These are phyloP conservation scores for Alloscopus bannaensis DNA, from an alignment of 2,888 invertebrate species.

Conservation along the genomic window DNA sequence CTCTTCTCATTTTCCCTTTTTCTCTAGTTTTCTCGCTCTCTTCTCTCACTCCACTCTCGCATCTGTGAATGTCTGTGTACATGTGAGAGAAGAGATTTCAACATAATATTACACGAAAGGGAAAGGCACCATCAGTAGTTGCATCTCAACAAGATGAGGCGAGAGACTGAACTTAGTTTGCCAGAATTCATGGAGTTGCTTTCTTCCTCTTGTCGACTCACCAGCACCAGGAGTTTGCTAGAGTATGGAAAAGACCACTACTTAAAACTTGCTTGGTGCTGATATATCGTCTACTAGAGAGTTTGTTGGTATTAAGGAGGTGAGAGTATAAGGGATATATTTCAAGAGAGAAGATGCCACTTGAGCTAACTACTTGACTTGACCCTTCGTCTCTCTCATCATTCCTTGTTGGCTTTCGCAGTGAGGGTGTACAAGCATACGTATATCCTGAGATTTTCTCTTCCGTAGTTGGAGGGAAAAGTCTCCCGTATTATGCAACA, in stretches of 20 bases:
- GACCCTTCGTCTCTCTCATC: conserved; percentile 59
- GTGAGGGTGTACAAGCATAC: background rate
- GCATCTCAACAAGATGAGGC: conserved; percentile 52
- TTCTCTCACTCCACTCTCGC: too few relatives aligned
- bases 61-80: background rate
- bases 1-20: conserved; percentile 30
- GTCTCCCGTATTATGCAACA: background rate
- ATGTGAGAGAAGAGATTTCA: conserved; percentile 20
- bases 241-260: conserved; percentile 19
- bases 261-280: conserved; percentile 48
- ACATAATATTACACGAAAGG: conserved; percentile 33
- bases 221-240: background rate
- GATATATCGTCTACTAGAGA: conserved; percentile 27
- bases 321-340: conserved; percentile 28
- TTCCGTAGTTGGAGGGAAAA: conserved; percentile 11
- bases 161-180: conserved; percentile 53
- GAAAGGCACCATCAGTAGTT: conserved; percentile 42
- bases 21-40: conserved; percentile 35
- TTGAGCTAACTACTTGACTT: conserved; percentile 63
- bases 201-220: background rate
- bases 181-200: conserved; percentile 45
- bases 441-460: conserved; percentile 32
- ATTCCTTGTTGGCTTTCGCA: conserved; percentile 31
- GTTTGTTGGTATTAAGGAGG: conserved; percentile 16
- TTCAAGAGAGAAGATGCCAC: conserved; percentile 42